These are phyloP conservation scores for Corythornis vintsioides DNA, from an alignment of 2,113 vertebrate genomes.

Conservation along the genomic window DNA sequence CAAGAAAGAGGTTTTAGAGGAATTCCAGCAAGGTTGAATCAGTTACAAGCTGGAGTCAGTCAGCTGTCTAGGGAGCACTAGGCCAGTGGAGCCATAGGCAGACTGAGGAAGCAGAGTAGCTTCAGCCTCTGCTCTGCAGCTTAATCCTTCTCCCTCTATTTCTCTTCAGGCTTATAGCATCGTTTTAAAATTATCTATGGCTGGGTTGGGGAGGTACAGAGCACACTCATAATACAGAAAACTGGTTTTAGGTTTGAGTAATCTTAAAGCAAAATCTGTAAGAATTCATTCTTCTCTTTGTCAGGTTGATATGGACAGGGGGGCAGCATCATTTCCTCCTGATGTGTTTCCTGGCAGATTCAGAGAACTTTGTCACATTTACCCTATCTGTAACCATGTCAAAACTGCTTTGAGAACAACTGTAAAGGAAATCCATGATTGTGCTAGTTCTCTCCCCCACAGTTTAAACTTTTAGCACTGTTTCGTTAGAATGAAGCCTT, in stretches of 20 bases:
- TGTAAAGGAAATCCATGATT: slow-evolving; percentile 69
- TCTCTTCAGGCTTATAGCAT: not conserved
- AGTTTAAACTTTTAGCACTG: slow-evolving; percentile 34
- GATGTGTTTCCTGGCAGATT: slow-evolving; percentile 52
- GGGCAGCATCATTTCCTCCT: slow-evolving; percentile 35
- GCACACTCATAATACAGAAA: not conserved
- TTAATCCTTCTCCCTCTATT: not conserved
- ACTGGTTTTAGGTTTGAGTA: not conserved
- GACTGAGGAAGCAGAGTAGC: not conserved
- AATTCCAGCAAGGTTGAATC: not conserved
- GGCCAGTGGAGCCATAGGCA: not conserved
- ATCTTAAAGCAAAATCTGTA: not conserved
- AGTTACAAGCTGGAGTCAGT: not conserved
- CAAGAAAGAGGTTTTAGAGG: not conserved
- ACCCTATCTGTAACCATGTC: slow-evolving; percentile 14
- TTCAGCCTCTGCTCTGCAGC: not conserved
- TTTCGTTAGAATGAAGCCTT: slow-evolving; percentile 58
- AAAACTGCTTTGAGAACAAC: slow-evolving; percentile 36
- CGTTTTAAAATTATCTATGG: not conserved
- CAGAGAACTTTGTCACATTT: slow-evolving; percentile 47
- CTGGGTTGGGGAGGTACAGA: not conserved
- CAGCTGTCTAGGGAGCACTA: not conserved
- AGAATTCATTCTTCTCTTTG: not conserved
- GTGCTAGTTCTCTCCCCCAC: slow-evolving; percentile 36
- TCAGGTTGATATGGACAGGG: not conserved